A percentile compares a stretch with the other conserved stretches of the same genome.
These are phyloP conservation scores for Ormyrus nitidulus DNA, from an alignment of 2,888 invertebrate genomes.

Conservation along the genomic window DNA sequence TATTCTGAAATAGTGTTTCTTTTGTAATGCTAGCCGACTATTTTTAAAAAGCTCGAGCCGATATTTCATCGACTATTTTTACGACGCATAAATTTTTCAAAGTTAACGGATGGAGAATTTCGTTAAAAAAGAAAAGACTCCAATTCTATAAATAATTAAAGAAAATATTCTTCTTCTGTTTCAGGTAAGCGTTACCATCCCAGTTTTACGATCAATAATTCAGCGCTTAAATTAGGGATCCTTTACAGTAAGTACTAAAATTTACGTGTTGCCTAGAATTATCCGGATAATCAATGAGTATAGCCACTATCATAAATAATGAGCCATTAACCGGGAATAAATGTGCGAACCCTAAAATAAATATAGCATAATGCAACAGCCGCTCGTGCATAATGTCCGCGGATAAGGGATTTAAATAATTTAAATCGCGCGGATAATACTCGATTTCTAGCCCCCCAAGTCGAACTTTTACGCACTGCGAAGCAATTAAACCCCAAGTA, in stretches of 20 bases:
- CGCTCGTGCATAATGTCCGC: not conserved
- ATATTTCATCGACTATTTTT: too few species aligned
- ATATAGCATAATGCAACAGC: not conserved
- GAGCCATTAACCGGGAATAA: too few species aligned
- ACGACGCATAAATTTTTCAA: too few species aligned
- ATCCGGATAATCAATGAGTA: not conserved
- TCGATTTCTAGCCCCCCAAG: not conserved
- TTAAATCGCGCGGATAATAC: not conserved
- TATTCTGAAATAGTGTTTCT: too few species aligned
- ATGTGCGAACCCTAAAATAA: not conserved
- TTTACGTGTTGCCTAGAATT: not conserved
- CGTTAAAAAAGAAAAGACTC: too few species aligned
- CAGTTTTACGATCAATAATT: not conserved
- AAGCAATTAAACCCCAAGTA: not conserved
- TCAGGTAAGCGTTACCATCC: conserved; percentile 18
- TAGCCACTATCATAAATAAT: too few species aligned
- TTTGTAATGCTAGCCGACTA: too few species aligned
- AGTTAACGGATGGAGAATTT: too few species aligned
- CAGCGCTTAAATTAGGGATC: not conserved
- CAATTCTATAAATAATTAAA: not conserved
- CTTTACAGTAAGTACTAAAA: conserved; percentile 1
- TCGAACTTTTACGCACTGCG: not conserved
- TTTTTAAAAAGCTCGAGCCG: too few species aligned
- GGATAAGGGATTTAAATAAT: not conserved
- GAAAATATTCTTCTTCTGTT: conserved; percentile 15